A percentile compares a stretch with the other conserved stretches of the same genome.
phyloP scores from a whole-genome alignment of 1,140 invertebrate genomes.

The Polyergus mexicanus region DNA sequence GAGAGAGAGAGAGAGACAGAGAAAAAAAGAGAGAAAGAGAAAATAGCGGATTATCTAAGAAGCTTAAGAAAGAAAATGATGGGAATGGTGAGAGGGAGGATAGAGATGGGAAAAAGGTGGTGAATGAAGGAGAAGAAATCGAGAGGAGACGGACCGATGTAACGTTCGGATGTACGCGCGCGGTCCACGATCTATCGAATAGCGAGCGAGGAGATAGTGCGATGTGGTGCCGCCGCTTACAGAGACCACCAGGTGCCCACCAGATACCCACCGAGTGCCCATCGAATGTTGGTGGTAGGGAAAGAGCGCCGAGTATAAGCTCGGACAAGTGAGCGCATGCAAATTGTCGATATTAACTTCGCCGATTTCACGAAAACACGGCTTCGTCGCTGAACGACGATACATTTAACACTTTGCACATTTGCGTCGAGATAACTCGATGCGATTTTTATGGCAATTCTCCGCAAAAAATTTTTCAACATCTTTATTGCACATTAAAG shows the following conservation, averaged over 20 bases:
- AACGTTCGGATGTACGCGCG: conserved; percentile 34
- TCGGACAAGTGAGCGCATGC: conserved; percentile 9
- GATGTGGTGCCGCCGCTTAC: conserved; percentile 27
- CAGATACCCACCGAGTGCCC: conserved; percentile 42
- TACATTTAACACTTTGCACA: background rate
- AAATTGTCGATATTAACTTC: background rate
- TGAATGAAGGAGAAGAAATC: background rate
- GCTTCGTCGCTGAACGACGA: background rate
- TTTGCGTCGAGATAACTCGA: background rate
- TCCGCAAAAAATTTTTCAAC: background rate
- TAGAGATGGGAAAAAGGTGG: background rate
- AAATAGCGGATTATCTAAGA: conserved; percentile 13
- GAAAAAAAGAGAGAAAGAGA: background rate
- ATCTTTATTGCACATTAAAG: background rate
- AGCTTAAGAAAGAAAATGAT: background rate
- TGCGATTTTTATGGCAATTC: background rate
- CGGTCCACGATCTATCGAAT: conserved; percentile 58
- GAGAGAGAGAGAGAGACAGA: too few relatives aligned
- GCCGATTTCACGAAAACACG: conserved; percentile 35
- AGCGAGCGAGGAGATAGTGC: conserved; percentile 52
- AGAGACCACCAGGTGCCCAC: conserved; percentile 56
- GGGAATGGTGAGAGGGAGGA: background rate
- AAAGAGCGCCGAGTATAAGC: background rate
- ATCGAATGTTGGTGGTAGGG: conserved; percentile 44
- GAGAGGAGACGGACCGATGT: background rate